Base-by-base conservation (phyloP, 2,113 vertebrate genomes). In the Bagarius yarrelli region DNA sequence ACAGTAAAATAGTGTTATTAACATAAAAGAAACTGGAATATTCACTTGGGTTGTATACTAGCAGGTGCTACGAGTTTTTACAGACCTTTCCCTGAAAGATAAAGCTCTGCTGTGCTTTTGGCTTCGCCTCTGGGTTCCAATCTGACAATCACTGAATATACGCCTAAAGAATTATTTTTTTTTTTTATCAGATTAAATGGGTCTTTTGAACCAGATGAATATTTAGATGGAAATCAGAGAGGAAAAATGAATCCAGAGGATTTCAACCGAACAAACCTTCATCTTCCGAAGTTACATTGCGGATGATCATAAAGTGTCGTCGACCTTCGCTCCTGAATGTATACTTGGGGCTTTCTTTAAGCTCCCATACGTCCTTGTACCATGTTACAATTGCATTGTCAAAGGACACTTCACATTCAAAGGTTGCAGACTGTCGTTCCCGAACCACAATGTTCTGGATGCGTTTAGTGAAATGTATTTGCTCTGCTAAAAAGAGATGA, bases 391-490 rank as follows among this genome's bases (percentile, higher is more conserved):
- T 90, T 18, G 98, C 97, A 52, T 98, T 96, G 90, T 99, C 98
- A 76, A 99, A 99, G 79, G 98, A 99, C 69, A 99, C 98, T 79
- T 99, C 98, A 0, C 98, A 99, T 84, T 99, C 98, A 36, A 99
- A 99, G 78, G 95, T 97, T 86, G 97, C 97, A 1, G 96, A 95
- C 66, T 99, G 96, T 40, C 95, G 95, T 81, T 99, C 98, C 34
- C 94, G 96, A 86, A 99, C 97, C 88, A 98, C 96, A 3, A 99
- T 94, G 89, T 97, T 98, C 93, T 99, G 97, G 90, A 99, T 99
- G 85, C 95, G 96, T 92, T 95, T 99, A 71, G 97, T 99, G 92
- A 99, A 99, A 91, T 99, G 96, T 92, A 99, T 98, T 86, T 97
- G 96, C 90, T 98, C 95, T 63, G 97, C 98, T 99, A 93, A 91